phyloP scores from a whole-genome alignment of 2,113 vertebrate genomes.

The Coturnix japonica region DNA sequence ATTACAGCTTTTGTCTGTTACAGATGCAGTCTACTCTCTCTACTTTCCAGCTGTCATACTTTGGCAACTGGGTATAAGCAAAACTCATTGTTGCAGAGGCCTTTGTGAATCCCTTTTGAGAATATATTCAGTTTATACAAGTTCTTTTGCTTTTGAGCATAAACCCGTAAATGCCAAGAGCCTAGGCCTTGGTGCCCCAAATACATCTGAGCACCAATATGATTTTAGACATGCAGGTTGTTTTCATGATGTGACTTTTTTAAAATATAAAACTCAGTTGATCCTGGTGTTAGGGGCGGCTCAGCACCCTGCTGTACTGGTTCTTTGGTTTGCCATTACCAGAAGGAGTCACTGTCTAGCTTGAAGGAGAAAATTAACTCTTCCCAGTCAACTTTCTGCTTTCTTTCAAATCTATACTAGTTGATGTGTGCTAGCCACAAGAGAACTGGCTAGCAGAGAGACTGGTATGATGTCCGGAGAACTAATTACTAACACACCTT shows the following conservation, averaged over 20 bases:
- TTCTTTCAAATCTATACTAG: neutral
- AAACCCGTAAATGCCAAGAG: neutral
- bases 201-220: neutral
- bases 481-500: neutral
- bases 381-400: neutral
- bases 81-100: neutral
- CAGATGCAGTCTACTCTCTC: neutral
- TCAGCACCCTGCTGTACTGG: neutral
- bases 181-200: neutral
- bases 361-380: neutral
- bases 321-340: neutral
- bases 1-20: slow-evolving; percentile 41
- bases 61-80: slow-evolving; percentile 26
- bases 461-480: neutral
- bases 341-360: neutral
- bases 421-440: neutral
- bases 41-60: neutral
- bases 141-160: neutral
- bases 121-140: neutral
- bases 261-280: neutral
- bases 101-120: neutral
- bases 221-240: neutral
- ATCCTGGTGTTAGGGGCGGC: neutral
- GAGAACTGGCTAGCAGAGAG: neutral
- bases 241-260: neutral